Evolutionary conservation across 2,888 invertebrate species (phyloP), one percentile per base, ranked within the genome.

Genomic region (Parelbella ahira): DNA sequence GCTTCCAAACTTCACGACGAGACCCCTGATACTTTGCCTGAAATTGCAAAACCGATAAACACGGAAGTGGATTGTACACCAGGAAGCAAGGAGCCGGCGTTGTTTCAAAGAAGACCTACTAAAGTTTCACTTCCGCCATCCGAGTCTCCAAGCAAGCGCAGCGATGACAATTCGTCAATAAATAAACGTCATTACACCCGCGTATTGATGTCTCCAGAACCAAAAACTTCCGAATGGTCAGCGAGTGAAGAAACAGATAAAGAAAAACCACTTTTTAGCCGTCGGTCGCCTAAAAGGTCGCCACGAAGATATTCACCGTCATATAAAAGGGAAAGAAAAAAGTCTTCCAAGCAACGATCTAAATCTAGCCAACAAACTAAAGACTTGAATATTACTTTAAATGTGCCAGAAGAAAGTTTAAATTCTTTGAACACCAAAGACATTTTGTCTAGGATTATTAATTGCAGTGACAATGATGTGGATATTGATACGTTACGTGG

Each of bases 401-500:
- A 82, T 45, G 84, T 87, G 4, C 84, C 86, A 23, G 68, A 83
- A 61, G 78, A 82, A 57, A 80, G 75, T 37, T 55, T 87, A 38
- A 57, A 65, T 48, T 79, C 80, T 4, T 64, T 87, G 6, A 80
- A 81, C 47, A 81, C 83, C 1, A 68, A 75, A 51, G 82, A 86
- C 55, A 84, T 88, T 49, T 58, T 88, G 4, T 67, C 73, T 2
- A 73, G 86, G 49, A 86, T 87, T 24, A 77, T 87, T 21, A 73
- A 74, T 44, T 87, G 87, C 50, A 75, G 68, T 45, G 81, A 83
- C 50, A 63, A 58, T 41, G 87, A 87, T 48, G 83, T 88, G 37
- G 84, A 89, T 46, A 82, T 90, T 24, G 68, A 76, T 36, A 87
- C 89, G 23, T 63, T 90, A 28, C 76, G 87, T 24, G 81, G 77